Evolutionary conservation across 1,140 invertebrate genomes (phyloP).

Genomic region (Brachionus asplanchnoidis): DNA sequence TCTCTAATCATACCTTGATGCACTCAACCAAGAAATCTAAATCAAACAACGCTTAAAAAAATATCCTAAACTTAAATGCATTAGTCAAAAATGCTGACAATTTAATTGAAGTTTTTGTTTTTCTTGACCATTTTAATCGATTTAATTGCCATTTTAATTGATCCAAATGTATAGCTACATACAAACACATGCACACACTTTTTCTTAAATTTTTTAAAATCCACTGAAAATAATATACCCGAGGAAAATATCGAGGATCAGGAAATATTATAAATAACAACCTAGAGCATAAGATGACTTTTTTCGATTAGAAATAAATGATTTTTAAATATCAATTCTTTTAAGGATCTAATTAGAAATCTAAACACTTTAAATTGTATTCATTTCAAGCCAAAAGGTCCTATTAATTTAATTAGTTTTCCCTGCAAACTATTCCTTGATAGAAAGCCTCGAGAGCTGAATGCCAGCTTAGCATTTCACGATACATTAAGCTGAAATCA

Average conservation of each 20-base stretch:
- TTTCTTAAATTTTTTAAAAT: neutral
- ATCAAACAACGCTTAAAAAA: neutral
- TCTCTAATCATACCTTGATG: neutral
- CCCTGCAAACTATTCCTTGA: slow-evolving; percentile 2
- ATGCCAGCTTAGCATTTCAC: neutral
- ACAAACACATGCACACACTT: neutral
- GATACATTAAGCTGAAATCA: neutral
- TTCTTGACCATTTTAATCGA: slow-evolving; percentile 7
- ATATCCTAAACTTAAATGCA: neutral
- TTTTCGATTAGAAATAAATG: slow-evolving; percentile 2
- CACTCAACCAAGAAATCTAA: neutral
- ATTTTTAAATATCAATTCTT: neutral
- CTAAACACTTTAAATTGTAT: neutral
- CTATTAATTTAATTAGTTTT: slow-evolving; percentile 23
- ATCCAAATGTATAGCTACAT: neutral
- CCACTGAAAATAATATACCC: neutral
- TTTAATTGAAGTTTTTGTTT: slow-evolving; percentile 10
- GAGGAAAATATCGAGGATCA: neutral
- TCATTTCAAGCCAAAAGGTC: neutral
- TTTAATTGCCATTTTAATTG: neutral
- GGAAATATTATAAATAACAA: slow-evolving; percentile 26
- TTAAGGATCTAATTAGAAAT: slow-evolving; percentile 14
- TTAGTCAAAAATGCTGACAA: slow-evolving; percentile 18
- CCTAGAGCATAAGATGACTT: slow-evolving; percentile 13
- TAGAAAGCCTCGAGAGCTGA: neutral